These are phyloP conservation scores for Andricus curvator DNA, from an alignment of 2,888 invertebrate genomes.

Conservation along the genomic window DNA sequence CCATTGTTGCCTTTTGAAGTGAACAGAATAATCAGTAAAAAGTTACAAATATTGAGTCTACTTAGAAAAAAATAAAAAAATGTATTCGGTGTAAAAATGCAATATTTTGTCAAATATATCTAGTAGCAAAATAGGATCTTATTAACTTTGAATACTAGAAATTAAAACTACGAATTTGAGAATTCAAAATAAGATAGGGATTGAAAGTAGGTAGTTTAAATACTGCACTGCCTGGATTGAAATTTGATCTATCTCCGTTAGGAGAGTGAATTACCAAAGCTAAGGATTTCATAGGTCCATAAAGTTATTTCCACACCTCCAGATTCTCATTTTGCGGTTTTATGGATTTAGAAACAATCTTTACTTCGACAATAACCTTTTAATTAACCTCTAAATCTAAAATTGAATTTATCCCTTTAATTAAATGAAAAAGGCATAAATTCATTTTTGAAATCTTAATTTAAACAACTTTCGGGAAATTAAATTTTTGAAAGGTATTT, in stretches of 20 bases:
- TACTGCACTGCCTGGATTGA: not conserved
- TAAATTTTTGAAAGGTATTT: too few relatives aligned
- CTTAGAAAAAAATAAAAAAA: not conserved
- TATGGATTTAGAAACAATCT: not conserved
- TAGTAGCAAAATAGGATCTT: too few relatives aligned
- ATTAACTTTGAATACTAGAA: not conserved
- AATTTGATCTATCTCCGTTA: not conserved
- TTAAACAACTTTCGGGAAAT: too few relatives aligned
- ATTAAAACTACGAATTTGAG: not conserved
- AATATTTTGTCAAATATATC: too few relatives aligned
- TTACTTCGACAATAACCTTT: not conserved
- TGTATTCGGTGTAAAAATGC: not conserved
- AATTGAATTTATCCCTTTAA: too few relatives aligned
- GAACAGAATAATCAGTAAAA: not conserved
- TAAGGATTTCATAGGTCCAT: not conserved
- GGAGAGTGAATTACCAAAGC: not conserved
- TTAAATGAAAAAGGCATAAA: too few relatives aligned
- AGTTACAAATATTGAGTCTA: not conserved
- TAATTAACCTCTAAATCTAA: too few relatives aligned
- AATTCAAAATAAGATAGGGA: not conserved
- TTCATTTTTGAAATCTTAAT: too few relatives aligned
- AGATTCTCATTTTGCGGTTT: not conserved
- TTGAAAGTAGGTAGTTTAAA: not conserved
- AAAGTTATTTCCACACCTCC: not conserved
- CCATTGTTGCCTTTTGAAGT: not conserved